Conservation (phyloP, 2,113 vertebrate genomes). For the Triplophysa siluroides region DNA sequence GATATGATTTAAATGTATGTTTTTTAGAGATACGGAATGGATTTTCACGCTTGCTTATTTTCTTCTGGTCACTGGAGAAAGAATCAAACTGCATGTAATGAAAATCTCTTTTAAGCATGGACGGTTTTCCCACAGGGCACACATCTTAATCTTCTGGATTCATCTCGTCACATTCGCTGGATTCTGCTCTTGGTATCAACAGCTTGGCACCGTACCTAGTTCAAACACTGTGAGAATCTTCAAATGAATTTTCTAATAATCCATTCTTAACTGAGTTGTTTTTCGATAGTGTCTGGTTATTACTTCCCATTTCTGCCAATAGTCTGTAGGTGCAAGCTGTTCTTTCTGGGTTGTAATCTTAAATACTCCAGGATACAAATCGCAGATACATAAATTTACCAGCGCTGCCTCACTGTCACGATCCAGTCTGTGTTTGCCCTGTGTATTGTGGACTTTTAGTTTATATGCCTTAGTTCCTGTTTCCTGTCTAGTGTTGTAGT, state of each 20-base stretch:
- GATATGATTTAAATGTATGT: neutral
- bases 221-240: neutral
- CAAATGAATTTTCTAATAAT: neutral
- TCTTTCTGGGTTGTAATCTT: neutral
- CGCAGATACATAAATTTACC: neutral
- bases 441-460: no score
- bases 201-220: neutral
- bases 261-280: neutral
- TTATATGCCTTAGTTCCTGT: no score
- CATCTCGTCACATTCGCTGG: neutral
- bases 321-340: slow-evolving; percentile 4
- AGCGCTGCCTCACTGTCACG: neutral
- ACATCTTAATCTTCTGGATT: neutral
- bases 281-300: neutral
- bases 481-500: no score
- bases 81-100: slow-evolving; percentile 28
- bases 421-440: no score
- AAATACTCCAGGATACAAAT: neutral
- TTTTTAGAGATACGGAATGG: neutral
- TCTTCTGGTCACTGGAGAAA: neutral
- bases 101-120: slow-evolving; percentile 36
- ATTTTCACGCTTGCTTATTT: slow-evolving; percentile 21
- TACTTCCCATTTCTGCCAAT: neutral
- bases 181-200: neutral
- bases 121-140: slow-evolving; percentile 23